A percentile compares a stretch with the other conserved stretches of the same genome.
Evolutionary conservation across 1,140 invertebrate species (phyloP).

Genomic region (Drosophila lacteicornis): DNA sequence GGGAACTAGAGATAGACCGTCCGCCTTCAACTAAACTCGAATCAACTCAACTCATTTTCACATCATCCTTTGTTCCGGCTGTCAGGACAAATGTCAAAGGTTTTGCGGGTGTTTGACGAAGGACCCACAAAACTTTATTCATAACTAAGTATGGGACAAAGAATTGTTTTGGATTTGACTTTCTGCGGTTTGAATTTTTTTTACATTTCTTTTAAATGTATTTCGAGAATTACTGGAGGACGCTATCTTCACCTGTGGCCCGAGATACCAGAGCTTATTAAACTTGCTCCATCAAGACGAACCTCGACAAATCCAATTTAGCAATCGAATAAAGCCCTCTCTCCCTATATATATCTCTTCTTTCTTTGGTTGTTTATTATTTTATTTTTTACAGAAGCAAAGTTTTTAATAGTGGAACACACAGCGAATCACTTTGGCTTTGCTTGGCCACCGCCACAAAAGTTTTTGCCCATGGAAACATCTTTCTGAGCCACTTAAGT

Average conservation of each 20-base stretch:
- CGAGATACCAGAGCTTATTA: slow-evolving; percentile 19
- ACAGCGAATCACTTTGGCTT: slow-evolving; percentile 54
- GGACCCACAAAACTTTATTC: slow-evolving; percentile 39
- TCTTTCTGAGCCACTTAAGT: slow-evolving; percentile 66
- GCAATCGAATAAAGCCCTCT: slow-evolving; percentile 58
- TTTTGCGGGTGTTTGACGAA: slow-evolving; percentile 7
- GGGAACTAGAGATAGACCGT: slow-evolving; percentile 2
- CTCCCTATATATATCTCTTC: slow-evolving; percentile 10
- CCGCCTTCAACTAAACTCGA: slow-evolving; percentile 3
- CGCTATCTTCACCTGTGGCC: slow-evolving; percentile 37
- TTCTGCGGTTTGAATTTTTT: slow-evolving; percentile 12
- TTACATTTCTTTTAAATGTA: slow-evolving; percentile 19
- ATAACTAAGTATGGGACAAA: slow-evolving; percentile 47
- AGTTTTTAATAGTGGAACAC: slow-evolving; percentile 79
- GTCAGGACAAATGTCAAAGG: slow-evolving; percentile 49
- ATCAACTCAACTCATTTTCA: slow-evolving; percentile 38
- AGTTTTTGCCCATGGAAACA: slow-evolving; percentile 47
- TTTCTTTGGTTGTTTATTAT: slow-evolving; percentile 21
- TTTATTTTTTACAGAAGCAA: slow-evolving; percentile 29
- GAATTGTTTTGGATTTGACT: slow-evolving; percentile 28
- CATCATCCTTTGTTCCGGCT: slow-evolving; percentile 28
- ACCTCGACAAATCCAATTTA: slow-evolving; percentile 70
- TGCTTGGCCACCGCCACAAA: slow-evolving; percentile 66
- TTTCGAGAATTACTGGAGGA: slow-evolving; percentile 1
- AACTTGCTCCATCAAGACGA: slow-evolving; percentile 28